phyloP scores from a whole-genome alignment of 92 coral and sea anemone genomes.

The Umimayanthus chanpuru region DNA sequence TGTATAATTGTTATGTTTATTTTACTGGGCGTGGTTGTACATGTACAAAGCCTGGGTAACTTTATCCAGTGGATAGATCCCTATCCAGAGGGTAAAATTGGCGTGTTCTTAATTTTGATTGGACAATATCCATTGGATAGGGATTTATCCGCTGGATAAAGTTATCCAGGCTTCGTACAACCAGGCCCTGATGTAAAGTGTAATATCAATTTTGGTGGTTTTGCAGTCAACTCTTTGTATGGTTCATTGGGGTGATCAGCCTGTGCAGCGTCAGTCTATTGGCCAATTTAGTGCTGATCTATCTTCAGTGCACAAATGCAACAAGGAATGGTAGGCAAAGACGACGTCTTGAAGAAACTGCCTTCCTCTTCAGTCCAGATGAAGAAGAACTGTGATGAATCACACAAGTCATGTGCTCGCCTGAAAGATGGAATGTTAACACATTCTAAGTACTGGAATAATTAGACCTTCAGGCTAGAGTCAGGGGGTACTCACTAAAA shows the following conservation, averaged over 20 bases:
- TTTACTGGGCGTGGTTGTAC: too few relatives aligned
- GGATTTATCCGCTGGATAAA: too few relatives aligned
- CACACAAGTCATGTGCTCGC: neutral
- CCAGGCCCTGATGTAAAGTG: too few relatives aligned
- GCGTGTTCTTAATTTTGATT: too few relatives aligned
- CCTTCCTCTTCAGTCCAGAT: conserved; percentile 67
- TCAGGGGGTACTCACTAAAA: neutral
- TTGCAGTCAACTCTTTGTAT: conserved; percentile 73
- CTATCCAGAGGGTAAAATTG: too few relatives aligned
- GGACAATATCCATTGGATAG: too few relatives aligned
- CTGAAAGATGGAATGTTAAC: neutral
- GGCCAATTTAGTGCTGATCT: conserved; percentile 79
- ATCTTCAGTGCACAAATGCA: conserved; percentile 71
- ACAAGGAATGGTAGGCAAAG: conserved; percentile 48
- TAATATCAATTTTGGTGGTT: neutral
- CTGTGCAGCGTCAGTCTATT: conserved; percentile 79
- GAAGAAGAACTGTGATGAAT: conserved; percentile 66
- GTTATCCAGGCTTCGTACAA: too few relatives aligned
- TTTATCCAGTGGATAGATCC: too few relatives aligned
- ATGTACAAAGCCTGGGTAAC: too few relatives aligned
- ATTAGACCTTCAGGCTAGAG: neutral
- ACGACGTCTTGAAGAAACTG: conserved; percentile 54
- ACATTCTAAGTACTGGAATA: neutral
- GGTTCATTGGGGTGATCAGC: conserved; percentile 86
- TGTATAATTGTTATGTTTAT: too few relatives aligned